phyloP scores from a whole-genome alignment of 1,140 invertebrate genomes.

The Gonioctena quinquepunctata region DNA sequence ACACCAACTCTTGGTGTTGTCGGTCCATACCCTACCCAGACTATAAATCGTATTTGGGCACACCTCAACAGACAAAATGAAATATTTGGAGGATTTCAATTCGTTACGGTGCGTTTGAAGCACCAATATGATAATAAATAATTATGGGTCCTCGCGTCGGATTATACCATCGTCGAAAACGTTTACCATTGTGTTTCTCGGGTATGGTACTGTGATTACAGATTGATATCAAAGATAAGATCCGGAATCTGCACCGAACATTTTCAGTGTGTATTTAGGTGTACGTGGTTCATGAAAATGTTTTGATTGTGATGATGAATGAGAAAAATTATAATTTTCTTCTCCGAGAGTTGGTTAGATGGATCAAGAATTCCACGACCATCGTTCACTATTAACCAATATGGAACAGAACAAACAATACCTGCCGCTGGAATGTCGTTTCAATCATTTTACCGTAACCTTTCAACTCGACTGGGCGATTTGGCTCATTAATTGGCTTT shows the following conservation, averaged over 20 bases:
- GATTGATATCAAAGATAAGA: background rate
- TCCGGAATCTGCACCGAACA: no score
- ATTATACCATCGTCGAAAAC: background rate
- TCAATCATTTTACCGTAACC: background rate
- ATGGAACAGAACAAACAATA: no score
- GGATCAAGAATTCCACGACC: no score
- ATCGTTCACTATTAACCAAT: no score
- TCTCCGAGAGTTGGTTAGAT: no score
- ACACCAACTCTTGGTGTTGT: background rate
- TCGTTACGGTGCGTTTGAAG: conserved; percentile 1
- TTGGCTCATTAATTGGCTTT: background rate
- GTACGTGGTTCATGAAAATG: no score
- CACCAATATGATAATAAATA: background rate
- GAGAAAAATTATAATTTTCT: no score
- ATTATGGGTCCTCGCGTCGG: background rate
- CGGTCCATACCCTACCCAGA: background rate
- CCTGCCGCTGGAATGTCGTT: no score
- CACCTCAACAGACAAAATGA: background rate
- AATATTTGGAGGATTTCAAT: conserved; percentile 2
- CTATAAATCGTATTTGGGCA: conserved; percentile 2
- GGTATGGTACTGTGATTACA: background rate
- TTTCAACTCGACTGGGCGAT: background rate
- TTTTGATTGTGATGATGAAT: no score
- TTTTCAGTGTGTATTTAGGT: no score
- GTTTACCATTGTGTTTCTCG: background rate